A percentile compares a stretch with the other conserved stretches of the same genome.
These are phyloP conservation scores for Myodes glareolus DNA, from an alignment of 2,113 vertebrate species.

Conservation along the genomic window DNA sequence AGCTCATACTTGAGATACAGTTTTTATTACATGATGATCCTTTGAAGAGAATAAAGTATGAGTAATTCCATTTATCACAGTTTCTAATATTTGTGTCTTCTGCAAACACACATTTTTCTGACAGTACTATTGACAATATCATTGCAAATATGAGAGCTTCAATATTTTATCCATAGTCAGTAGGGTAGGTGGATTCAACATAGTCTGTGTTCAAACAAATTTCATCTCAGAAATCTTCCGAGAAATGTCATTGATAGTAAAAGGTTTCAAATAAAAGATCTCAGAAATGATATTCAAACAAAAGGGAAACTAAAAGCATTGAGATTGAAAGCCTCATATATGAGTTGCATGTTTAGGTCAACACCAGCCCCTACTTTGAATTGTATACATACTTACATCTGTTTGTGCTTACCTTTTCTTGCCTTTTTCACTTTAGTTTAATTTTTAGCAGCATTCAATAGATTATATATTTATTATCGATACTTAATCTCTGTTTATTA, in stretches of 20 bases:
- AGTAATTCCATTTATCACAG: conserved; percentile 2
- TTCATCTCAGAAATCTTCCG: conserved; percentile 35
- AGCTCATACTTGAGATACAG: background rate
- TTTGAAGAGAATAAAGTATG: conserved; percentile 27
- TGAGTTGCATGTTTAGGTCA: background rate
- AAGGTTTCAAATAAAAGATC: conserved; percentile 25
- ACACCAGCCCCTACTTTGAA: conserved; percentile 9
- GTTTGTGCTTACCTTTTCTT: background rate
- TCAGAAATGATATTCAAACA: conserved; percentile 13
- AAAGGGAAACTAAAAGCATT: background rate
- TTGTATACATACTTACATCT: background rate
- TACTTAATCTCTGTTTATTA: background rate
- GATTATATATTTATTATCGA: background rate
- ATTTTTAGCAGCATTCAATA: background rate
- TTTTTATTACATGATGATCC: background rate
- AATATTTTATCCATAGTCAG: conserved; percentile 61
- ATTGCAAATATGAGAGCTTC: conserved; percentile 54
- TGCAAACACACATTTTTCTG: conserved; percentile 43
- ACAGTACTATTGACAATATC: conserved; percentile 58
- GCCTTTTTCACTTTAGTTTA: background rate
- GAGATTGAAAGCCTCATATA: background rate
- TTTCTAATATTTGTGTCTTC: conserved; percentile 44
- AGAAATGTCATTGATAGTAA: conserved; percentile 25
- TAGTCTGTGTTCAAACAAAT: conserved; percentile 51
- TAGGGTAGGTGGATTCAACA: conserved; percentile 28